Base-by-base conservation (phyloP, 2,797 vertebrate species). In the Chelonia mydas region DNA sequence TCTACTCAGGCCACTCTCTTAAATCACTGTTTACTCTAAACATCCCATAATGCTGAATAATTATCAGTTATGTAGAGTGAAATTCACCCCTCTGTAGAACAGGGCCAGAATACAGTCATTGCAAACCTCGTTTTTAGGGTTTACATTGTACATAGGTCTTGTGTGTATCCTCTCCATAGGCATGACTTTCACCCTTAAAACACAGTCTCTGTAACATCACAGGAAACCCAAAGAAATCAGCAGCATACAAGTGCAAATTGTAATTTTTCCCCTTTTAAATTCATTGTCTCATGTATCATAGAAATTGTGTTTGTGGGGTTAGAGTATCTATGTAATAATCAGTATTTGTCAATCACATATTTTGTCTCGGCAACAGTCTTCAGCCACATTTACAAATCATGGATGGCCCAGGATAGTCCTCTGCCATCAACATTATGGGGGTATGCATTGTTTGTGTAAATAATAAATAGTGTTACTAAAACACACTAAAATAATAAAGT, bases 81-180 rank as follows among this genome's bases (percentile, higher is more conserved):
- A 68, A 68, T 19, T n/a, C 17, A 21, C 61, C 17, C 17, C 2
- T n/a, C 33, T 19, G 17, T 68, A n/a, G 16, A 15, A 74, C 45
- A 74, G 25, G 6, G 33, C 15, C 65, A 41, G n/a, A 72, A 19
- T n/a, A 33, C 31, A 11, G 5, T 65, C 3, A 65, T n/a, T 17
- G 61, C 13, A n/a, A 65, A 15, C 3, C 4, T 2, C 17, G 1
- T 27, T 25, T 15, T 0, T 9, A 4, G 11, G 4, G 1, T 13
- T n/a, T 84, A 74, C 72, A 31, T 3, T 53, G 3, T 6, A 8
- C n/a, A 8, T 31, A 49, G 5, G 11, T 4, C 12, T 7, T 85
- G 7, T 4, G 25, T 76, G 7, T 5, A 7, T 12, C 5, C 80
- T 5, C 15, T 12, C 41, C 3, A 33, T 6, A 16, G 51, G 31